Evolutionary conservation across 1,140 invertebrate species (phyloP).

Genomic region (Polypedilum pembai): DNA sequence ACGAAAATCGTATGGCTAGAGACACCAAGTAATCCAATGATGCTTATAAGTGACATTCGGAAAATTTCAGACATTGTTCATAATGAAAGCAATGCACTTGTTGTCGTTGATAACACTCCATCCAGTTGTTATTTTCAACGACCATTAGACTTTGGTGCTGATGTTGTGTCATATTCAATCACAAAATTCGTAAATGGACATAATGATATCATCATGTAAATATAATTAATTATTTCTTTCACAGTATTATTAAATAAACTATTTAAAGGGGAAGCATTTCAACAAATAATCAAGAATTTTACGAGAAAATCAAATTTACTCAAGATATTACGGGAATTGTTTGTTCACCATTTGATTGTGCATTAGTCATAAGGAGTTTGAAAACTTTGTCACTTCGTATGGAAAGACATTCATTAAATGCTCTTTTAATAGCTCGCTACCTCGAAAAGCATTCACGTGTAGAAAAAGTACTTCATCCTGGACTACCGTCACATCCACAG

Average conservation of each 20-base stretch:
- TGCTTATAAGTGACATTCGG: conserved; percentile 69
- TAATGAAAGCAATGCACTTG: conserved; percentile 53
- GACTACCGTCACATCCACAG: conserved; percentile 72
- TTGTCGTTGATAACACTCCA: conserved; percentile 81
- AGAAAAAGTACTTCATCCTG: conserved; percentile 71
- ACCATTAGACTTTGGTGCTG: conserved; percentile 69
- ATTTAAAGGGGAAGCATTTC: conserved; percentile 50
- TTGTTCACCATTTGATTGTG: conserved; percentile 77
- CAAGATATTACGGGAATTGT: conserved; percentile 68
- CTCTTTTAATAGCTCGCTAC: conserved; percentile 59
- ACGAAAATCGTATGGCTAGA: conserved; percentile 76
- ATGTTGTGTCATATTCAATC: conserved; percentile 69
- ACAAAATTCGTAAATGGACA: conserved; percentile 88
- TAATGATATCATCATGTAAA: conserved; percentile 68
- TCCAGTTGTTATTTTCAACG: conserved; percentile 71
- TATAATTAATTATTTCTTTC: background rate
- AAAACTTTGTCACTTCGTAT: conserved; percentile 72
- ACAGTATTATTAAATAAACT: background rate
- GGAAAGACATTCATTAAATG: conserved; percentile 66
- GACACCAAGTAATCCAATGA: conserved; percentile 72
- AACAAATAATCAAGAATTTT: conserved; percentile 53
- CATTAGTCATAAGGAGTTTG: conserved; percentile 64
- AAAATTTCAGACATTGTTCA: conserved; percentile 50
- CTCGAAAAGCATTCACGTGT: conserved; percentile 64
- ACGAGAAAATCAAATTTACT: conserved; percentile 53